These are phyloP conservation scores for Sweltsa coloradensis DNA, from an alignment of 1,140 invertebrate species.

Conservation along the genomic window DNA sequence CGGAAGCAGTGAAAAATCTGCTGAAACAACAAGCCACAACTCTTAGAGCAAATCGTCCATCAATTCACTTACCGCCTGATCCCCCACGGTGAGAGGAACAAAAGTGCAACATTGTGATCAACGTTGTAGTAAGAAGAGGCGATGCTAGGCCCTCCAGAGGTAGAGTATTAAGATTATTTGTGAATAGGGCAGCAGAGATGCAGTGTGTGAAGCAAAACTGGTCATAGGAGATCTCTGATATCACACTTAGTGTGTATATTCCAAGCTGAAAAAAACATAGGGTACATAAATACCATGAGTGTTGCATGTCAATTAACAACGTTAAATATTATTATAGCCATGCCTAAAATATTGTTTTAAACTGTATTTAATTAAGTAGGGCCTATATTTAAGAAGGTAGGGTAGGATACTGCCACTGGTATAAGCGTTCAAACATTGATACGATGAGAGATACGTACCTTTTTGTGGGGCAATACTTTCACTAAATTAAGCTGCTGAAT, in stretches of 20 bases:
- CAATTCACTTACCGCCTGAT: constrained; percentile 41
- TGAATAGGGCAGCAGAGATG: constrained; percentile 40
- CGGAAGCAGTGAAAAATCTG: too few relatives aligned
- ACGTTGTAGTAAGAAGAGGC: constrained; percentile 41
- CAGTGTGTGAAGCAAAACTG: constrained; percentile 40
- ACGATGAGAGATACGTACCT: too few relatives aligned
- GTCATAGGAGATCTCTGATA: constrained; percentile 45
- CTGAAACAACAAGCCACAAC: too few relatives aligned
- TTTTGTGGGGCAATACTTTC: constrained; percentile 39
- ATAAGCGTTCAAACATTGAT: too few relatives aligned
- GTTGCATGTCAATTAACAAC: too few relatives aligned
- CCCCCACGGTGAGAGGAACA: constrained; percentile 38
- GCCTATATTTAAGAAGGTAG: too few relatives aligned
- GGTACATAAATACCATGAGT: too few relatives aligned
- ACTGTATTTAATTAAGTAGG: too few relatives aligned
- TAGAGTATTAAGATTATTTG: constrained; percentile 34
- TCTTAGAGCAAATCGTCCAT: too few relatives aligned
- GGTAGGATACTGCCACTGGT: too few relatives aligned
- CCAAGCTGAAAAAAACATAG: constrained; percentile 45
- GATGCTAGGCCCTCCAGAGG: constrained; percentile 35
- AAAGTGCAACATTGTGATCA: constrained; percentile 47
- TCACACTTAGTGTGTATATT: constrained; percentile 47
- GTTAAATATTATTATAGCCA: too few relatives aligned
- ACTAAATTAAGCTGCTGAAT: constrained; percentile 42
- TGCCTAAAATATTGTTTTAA: too few relatives aligned